Conservation (phyloP, 1,140 invertebrate genomes). For the Cydia amplana region DNA sequence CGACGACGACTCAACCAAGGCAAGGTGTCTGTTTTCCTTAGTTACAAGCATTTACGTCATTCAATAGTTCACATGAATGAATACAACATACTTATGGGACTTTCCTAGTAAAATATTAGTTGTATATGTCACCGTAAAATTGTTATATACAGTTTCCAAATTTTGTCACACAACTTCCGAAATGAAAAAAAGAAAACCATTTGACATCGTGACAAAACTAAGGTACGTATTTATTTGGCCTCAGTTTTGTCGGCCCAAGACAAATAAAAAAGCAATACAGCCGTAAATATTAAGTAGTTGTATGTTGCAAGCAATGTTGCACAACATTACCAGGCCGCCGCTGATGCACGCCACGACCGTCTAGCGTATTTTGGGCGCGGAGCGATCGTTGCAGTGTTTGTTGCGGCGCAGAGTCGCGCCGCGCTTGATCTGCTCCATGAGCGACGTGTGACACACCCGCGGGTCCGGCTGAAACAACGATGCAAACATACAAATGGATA, state of each 20-base stretch:
- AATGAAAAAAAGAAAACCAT: no score
- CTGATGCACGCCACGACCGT: background rate
- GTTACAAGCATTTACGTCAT: constrained; percentile 13
- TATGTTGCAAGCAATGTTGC: background rate
- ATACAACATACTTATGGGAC: background rate
- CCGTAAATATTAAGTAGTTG: background rate
- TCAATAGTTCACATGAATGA: background rate
- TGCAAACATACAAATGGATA: background rate
- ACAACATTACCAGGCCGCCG: background rate
- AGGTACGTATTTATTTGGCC: no score
- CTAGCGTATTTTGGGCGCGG: constrained; percentile 77
- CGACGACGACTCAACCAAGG: background rate
- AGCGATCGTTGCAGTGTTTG: constrained; percentile 82
- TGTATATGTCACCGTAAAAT: background rate
- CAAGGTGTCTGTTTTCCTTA: background rate
- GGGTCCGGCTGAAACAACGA: constrained; percentile 81
- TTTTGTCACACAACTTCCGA: no score
- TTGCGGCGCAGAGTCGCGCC: constrained; percentile 88
- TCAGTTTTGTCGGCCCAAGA: no score
- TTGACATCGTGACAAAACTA: no score
- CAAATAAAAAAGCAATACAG: background rate
- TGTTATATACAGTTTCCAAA: no score
- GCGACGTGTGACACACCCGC: constrained; percentile 85
- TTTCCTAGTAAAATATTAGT: background rate
- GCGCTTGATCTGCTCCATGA: constrained; percentile 95